Conservation (phyloP, 1,140 invertebrate genomes). For the Penaeus indicus region DNA sequence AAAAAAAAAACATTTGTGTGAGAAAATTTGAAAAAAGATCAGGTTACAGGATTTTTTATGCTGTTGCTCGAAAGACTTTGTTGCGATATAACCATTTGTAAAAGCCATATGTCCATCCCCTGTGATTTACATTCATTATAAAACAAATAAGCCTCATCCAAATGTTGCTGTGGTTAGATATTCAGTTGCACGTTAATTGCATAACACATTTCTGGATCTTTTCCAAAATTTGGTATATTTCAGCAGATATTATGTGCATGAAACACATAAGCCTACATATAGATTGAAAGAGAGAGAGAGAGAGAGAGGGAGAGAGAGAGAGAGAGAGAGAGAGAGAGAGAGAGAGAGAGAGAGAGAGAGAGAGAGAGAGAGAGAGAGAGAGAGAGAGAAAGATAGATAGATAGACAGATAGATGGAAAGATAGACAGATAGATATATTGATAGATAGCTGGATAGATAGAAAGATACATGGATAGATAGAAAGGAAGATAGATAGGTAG, state of each 20-base stretch:
- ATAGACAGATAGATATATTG: background rate
- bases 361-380: background rate
- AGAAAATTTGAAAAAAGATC: no score
- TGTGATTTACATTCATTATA: no score
- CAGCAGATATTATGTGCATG: background rate
- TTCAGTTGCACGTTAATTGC: no score
- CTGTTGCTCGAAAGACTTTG: no score
- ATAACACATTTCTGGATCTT: no score
- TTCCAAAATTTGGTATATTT: no score
- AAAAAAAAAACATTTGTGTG: no score
- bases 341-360: background rate
- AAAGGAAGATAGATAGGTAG: background rate
- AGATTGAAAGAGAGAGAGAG: conserved; percentile 2
- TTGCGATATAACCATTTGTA: no score
- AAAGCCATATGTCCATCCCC: no score
- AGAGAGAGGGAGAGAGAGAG: conserved; percentile 2
- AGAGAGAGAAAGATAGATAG: background rate
- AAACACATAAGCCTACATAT: background rate
- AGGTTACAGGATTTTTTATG: no score
- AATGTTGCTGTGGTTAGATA: no score
- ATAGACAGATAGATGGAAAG: background rate
- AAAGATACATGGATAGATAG: background rate
- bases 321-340: background rate
- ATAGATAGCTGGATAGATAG: background rate
- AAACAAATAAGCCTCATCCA: no score